Percentiles rank a stretch among this genome's conserved stretches.
These are phyloP conservation scores for Eledona agricola DNA, from an alignment of 2,888 invertebrate genomes.

Conservation along the genomic window DNA sequence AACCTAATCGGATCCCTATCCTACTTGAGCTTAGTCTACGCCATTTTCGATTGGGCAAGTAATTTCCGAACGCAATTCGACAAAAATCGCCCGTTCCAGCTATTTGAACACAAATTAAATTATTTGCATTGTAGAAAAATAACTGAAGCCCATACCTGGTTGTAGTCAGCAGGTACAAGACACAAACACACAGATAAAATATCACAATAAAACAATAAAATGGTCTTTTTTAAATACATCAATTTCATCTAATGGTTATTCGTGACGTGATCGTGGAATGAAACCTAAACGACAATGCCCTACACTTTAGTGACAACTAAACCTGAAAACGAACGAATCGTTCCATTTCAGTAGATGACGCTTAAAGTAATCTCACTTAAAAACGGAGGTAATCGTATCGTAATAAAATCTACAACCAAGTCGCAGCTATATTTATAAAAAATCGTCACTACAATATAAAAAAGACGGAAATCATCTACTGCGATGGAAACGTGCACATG, in stretches of 20 bases:
- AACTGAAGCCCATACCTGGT: constrained; percentile 11
- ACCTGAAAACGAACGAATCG: constrained; percentile 36
- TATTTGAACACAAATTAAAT: constrained; percentile 18
- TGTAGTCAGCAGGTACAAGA: constrained; percentile 24
- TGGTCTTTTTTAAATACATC: constrained; percentile 58
- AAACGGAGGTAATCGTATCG: constrained; percentile 36
- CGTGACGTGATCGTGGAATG: constrained; percentile 56
- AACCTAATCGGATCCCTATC: constrained; percentile 19
- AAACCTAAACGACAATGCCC: constrained; percentile 37
- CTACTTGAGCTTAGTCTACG: constrained; percentile 30
- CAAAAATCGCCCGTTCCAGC: constrained; percentile 16
- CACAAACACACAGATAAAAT: constrained; percentile 50
- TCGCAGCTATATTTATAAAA: constrained; percentile 23
- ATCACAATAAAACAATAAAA: constrained; percentile 58
- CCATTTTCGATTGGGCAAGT: constrained; percentile 29
- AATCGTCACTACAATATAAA: constrained; percentile 39
- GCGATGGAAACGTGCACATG: constrained; percentile 46
- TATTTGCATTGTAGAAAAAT: constrained; percentile 20
- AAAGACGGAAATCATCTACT: constrained; percentile 46
- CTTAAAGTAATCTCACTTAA: constrained; percentile 46
- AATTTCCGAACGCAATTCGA: constrained; percentile 12
- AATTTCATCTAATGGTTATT: constrained; percentile 52
- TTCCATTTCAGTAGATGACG: constrained; percentile 48
- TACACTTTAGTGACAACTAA: constrained; percentile 42
- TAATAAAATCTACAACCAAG: constrained; percentile 40